Evolutionary conservation across 2,888 invertebrate species (phyloP), one percentile per base, ranked within the genome.

Genomic region (Lochmaea crataegi): DNA sequence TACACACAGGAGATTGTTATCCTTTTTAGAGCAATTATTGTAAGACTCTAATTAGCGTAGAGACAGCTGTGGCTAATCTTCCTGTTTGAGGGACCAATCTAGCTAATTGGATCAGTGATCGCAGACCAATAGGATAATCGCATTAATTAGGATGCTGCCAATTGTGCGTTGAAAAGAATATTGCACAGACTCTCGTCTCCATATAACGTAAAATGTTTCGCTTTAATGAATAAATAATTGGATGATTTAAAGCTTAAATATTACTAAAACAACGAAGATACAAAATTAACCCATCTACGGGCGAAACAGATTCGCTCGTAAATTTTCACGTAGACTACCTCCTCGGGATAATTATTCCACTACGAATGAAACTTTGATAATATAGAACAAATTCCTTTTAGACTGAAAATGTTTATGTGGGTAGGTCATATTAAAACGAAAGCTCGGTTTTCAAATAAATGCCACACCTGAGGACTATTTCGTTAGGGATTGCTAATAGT

Each of bases 281-380:
- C 70, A 57, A 66, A 71, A 65, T 65, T 48, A 71, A 71, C 66
- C 51, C 38, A 57, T 71, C 66, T 51, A 45, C 18, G 12, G 32
- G 53, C 66, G 48, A 71, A 71, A 60, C 45, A 71, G 66, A 71
- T 57, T 66, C 61, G 48, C 45, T 56, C 57, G 58, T 66, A 66
- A 71, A 69, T 69, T 71, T 61, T 22, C 71, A 58, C 14, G 45
- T 22, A 38, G 32, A 48, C 65, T 41, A 56, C 41, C 60, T 57
- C 45, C 45, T 18, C 12, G 53, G 60, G 58, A 71, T 71, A 71
- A 71, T 71, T 65, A 60, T 66, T 66, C 48, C 41, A 65, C 65
- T 66, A 48, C 18, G 16, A 71, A 71, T 66, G 65, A 65, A 58
- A 71, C 58, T 71, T 71, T 71, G 57, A 71, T 66, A 65, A 71